Conservation (phyloP, 2,113 vertebrate genomes). For the Pelodiscus sinensis region DNA sequence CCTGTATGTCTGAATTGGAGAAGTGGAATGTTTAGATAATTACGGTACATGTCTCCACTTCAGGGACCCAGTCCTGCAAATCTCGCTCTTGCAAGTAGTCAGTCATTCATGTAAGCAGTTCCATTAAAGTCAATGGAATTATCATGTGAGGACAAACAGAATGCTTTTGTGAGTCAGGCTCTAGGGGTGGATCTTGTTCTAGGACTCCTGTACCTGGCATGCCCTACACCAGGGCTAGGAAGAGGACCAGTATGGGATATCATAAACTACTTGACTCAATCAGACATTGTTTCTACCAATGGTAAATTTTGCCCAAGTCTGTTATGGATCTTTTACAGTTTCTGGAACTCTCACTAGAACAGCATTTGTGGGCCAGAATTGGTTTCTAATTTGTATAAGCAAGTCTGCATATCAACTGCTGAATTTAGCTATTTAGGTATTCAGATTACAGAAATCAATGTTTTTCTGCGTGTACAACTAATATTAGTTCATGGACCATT, state of each 20-base stretch:
- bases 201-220: neutral
- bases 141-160: neutral
- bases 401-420: neutral
- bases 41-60: neutral
- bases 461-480: neutral
- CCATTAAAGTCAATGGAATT: neutral
- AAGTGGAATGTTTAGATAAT: neutral
- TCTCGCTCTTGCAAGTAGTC: neutral
- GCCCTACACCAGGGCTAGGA: neutral
- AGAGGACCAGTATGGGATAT: neutral
- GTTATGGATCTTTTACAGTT: neutral
- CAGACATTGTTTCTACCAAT: neutral
- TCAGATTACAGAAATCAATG: neutral
- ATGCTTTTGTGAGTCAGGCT: neutral
- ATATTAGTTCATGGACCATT: neutral
- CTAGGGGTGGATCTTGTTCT: neutral
- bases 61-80: neutral
- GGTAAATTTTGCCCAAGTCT: neutral
- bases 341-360: neutral
- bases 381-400: neutral
- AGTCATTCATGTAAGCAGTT: neutral
- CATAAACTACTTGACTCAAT: neutral
- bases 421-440: neutral
- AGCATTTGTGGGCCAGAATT: neutral
- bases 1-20: neutral